Percentiles rank a stretch among this genome's conserved stretches.
Conservation (phyloP, 1,140 invertebrate genomes). For the Colletes gigas region DNA sequence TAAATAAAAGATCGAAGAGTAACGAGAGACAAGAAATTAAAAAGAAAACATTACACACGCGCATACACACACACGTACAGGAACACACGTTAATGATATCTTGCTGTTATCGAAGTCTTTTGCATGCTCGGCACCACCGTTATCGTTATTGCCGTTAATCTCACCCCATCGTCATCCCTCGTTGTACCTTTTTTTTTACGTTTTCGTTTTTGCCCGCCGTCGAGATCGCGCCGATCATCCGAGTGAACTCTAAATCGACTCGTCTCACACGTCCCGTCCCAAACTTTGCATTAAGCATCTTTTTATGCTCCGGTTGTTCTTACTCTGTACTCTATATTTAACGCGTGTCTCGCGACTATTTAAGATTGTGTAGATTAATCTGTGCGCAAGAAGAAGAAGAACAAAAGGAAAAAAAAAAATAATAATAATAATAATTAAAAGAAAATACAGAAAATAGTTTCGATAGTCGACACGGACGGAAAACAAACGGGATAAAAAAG, state of each 20-base stretch:
- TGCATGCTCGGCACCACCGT: constrained; percentile 30
- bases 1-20: not conserved
- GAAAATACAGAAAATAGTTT: no score
- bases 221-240: constrained; percentile 33
- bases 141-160: constrained; percentile 9
- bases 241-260: constrained; percentile 21
- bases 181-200: constrained; percentile 1
- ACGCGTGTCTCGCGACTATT: constrained; percentile 27
- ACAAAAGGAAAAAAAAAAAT: not conserved
- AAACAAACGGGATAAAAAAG: not conserved
- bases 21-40: not conserved
- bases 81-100: constrained; percentile 14
- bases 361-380: constrained; percentile 45
- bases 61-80: not conserved
- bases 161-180: constrained; percentile 19
- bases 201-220: constrained; percentile 7
- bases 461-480: not conserved
- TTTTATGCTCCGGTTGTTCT: constrained; percentile 46
- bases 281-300: constrained; percentile 28
- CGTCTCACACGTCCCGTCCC: constrained; percentile 34
- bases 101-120: constrained; percentile 26
- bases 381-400: not conserved
- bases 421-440: no score
- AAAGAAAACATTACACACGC: not conserved
- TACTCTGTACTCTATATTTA: constrained; percentile 48